A percentile compares a stretch with the other conserved stretches of the same genome.
Conservation (phyloP, 2,888 invertebrate genomes). For the Stenurella melanura region DNA sequence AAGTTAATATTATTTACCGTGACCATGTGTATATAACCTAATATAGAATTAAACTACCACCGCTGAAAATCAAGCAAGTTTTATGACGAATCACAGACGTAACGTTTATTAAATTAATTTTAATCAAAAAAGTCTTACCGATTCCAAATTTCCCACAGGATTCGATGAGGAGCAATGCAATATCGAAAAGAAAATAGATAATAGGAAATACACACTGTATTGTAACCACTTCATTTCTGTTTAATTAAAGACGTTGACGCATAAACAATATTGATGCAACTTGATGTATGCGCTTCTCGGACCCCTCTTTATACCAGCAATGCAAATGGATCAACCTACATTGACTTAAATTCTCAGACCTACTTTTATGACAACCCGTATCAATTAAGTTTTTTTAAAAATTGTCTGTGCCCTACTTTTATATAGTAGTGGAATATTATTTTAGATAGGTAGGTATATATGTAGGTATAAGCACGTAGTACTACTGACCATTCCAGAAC, state of each 20-base stretch:
- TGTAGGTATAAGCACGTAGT: background rate
- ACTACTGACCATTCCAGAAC: background rate
- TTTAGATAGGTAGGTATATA: background rate
- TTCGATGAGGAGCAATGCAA: slow-evolving; percentile 17
- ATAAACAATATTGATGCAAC: slow-evolving; percentile 25
- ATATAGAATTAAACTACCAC: too few relatives aligned
- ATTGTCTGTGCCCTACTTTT: slow-evolving; percentile 50
- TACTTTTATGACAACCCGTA: slow-evolving; percentile 48
- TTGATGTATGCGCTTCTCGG: slow-evolving; percentile 33
- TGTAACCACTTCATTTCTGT: slow-evolving; percentile 42
- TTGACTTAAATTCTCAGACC: slow-evolving; percentile 52
- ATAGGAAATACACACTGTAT: slow-evolving; percentile 24
- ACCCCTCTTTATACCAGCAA: slow-evolving; percentile 45
- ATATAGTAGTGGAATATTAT: background rate
- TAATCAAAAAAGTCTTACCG: slow-evolving; percentile 45
- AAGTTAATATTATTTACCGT: too few relatives aligned
- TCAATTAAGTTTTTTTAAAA: slow-evolving; percentile 50
- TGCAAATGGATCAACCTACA: slow-evolving; percentile 57
- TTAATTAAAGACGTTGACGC: background rate
- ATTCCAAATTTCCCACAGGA: slow-evolving; percentile 52
- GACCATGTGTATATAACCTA: too few relatives aligned
- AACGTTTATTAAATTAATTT: background rate
- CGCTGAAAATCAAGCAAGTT: too few relatives aligned
- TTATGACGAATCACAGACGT: too few relatives aligned
- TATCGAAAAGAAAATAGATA: slow-evolving; percentile 25